Conservation (phyloP, 35 echinoderm and acorn worm species). For the Acanthaster planci region DNA sequence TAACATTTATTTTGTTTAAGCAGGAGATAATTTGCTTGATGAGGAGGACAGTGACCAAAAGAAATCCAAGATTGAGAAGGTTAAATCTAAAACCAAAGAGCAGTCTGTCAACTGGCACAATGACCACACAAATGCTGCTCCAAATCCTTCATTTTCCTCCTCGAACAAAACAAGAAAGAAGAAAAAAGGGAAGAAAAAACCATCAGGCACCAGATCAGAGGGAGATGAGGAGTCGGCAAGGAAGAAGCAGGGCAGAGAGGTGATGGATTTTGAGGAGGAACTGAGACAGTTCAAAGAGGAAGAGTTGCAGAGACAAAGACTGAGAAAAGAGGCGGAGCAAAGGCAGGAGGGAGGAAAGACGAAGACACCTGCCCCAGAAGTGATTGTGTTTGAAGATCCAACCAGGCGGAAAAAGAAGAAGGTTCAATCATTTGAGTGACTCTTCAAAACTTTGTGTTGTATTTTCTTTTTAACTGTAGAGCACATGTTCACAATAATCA, state of each 20-base stretch:
- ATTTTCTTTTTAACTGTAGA: neutral
- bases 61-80: no score
- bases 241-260: neutral
- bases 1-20: no score
- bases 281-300: slow-evolving; percentile 35
- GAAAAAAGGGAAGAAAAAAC: no score
- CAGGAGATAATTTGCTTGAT: no score
- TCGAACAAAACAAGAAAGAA: no score
- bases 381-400: slow-evolving; percentile 70
- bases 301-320: neutral
- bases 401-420: slow-evolving; percentile 58
- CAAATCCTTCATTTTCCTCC: no score
- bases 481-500: neutral
- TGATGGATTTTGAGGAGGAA: slow-evolving; percentile 42
- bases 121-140: no score
- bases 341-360: neutral
- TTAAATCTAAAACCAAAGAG: no score
- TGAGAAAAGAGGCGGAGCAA: slow-evolving; percentile 23
- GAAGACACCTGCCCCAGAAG: slow-evolving; percentile 38
- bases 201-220: no score
- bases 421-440: neutral
- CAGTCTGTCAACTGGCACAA: no score
- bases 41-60: no score
- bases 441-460: neutral
- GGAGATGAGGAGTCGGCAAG: neutral